Base-by-base conservation (phyloP, 2,797 vertebrate species). In the Allobates femoralis region DNA sequence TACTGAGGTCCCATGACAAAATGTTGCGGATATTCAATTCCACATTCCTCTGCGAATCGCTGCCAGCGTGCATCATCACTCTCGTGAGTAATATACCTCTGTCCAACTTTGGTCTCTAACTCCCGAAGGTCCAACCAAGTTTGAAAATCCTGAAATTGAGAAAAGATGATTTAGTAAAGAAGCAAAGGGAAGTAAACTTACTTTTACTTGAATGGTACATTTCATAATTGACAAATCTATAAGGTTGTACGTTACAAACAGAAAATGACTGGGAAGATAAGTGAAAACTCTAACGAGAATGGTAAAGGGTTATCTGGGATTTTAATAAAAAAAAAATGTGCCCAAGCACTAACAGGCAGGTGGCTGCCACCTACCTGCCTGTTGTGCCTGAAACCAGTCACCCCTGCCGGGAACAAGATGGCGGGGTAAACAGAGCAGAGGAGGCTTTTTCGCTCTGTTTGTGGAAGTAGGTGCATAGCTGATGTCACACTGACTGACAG, bases 51-150 rank as follows among this genome's bases (percentile, higher is more conserved):
- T 0, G 98, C 97, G 0, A 97, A 96, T 92, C 97, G 96, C 91
- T 99, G 97, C 98, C 98, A 99, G 85, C 98, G 98, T 0, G 97
- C 96, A 51, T 99, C 98, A 8, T 99, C 98, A 0, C 98, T 99
- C 92, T 99, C 98, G 0, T 99, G 98, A 79, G 98, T 99, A 90
- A 99, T 99, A 90, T 99, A 99, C 90, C 98, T 97, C 87, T 99
- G 97, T 3, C 98, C 98, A 83, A 96, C 94, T 80, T 96, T 96
- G 0, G 98, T 99, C 94, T 99, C 98, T 78, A 99, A 99, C 92
- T 99, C 98, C 92, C 98, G 95, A 90, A 99, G 96, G 91, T 99
- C 98, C 91, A 99, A 93, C 98, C 98, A 99, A 0, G 98, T 99
- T 92, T 99, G 98, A 91, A 99, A 99, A 92, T 99, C 98, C 98